Evolutionary conservation across 2,797 vertebrate species (phyloP), one percentile per base, ranked within the genome.

Genomic region (Sebastes itinus): DNA sequence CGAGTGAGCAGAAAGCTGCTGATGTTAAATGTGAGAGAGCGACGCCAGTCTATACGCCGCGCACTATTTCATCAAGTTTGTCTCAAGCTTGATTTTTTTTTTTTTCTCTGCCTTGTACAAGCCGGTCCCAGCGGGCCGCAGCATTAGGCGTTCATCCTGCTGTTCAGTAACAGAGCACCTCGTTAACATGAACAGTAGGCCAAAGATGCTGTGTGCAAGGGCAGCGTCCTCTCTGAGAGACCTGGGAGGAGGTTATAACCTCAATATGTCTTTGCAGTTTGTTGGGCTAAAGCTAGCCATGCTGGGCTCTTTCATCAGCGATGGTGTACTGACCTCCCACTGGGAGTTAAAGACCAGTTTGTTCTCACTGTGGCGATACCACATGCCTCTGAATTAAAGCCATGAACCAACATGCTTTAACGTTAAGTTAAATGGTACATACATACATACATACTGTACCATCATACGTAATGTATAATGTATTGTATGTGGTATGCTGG

Each of bases 111-210:
- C 30, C 65, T 60, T 60, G 42, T 70, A 46, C 22, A 38, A 33
- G 38, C 73, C 2, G 49, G 70, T 74, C 74, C 81, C 80, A 22
- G 54, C 13, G 54, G 86, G 84, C 80, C 72, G 25, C 60, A 28
- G 64, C 72, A 46, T 81, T 83, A 75, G 62, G 61, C 80, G 61
- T 75, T 84, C 60, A 55, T 75, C 84, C 88, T 74, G 74, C 80
- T 81, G 83, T 77, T 89, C 86, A 82, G 82, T 86, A 90, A 83
- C 75, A 71, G 35, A 85, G 64, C 81, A 73, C 84, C 64, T 89
- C 81, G 71, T 92, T 87, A 88, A 16, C 60, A 69, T 42, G 35
- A 87, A 61, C 74, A 82, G 42, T 66, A 25, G 55, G 77, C 77
- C 72, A 82, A 74, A 81, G 68, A 67, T 61, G 73, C 72, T 64